Base-by-base conservation (phyloP, 2,888 invertebrate genomes). In the Aproaerema taeniolella region DNA sequence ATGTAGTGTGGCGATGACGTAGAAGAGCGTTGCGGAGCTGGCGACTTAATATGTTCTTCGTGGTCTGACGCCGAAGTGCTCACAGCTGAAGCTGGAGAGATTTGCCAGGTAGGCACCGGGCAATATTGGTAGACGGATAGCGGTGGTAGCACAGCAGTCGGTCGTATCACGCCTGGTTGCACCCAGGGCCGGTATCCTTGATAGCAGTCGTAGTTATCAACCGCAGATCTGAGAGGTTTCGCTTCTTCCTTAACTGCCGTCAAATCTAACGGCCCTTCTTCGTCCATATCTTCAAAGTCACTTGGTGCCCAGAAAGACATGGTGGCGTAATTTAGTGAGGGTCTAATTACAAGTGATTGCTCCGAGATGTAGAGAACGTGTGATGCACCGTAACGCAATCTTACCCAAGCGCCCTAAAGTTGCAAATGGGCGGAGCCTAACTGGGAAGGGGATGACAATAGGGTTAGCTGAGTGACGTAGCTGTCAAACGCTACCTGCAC, bases 261-360 rank as follows among this genome's bases (percentile, higher is more conserved):
- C 29, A 79, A 49, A 40, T 80, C 78, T 43, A 6, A 71, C 64
- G 3, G 52, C 33, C 32, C 68, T 10, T 73, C 75, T 6, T 61
- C 68, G 62, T 78, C 80, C n/a, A n/a, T n/a, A n/a, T n/a, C n/a
- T n/a, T n/a, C n/a, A n/a, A n/a, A n/a, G n/a, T n/a, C n/a, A n/a
- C n/a, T n/a, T 1, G 80, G 80, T n/a, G 70, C 77, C 80, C 79
- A 79, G 16, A 81, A 58, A 44, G 78, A 61, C 79, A 79, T 80
- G 39, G 41, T 33, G 46, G 34, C 12, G 12, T 14, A 36, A 20
- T 28, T 15, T 12, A 11, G 10, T 9, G 15, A 17, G 32, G n/a
- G n/a, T n/a, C n/a, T 14, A 12, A 17, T 5, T 13, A 13, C 37
- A 16, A n/a, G 55, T 41, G n/a, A n/a, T n/a, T 31, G 42, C 39